A percentile compares a stretch with the other conserved stretches of the same genome.
Evolutionary conservation across 2,888 invertebrate species (phyloP).

Genomic region (Deilephila porcellus): DNA sequence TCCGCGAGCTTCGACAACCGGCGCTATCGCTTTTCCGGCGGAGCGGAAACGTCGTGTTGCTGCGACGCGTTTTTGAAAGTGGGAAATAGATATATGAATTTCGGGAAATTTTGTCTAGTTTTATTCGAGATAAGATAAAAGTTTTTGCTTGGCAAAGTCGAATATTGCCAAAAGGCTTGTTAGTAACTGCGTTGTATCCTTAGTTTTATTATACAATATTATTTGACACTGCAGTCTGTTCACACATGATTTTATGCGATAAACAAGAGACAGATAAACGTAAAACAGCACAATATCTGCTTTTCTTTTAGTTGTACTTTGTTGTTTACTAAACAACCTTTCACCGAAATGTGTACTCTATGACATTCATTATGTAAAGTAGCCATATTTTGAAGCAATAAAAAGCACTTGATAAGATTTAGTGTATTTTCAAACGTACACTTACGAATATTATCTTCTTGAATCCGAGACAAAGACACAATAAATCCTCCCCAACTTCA

Average conservation of each 20-base stretch:
- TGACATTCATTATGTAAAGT: neutral
- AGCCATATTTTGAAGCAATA: neutral
- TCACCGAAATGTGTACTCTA: no score
- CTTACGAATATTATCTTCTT: conserved; percentile 2
- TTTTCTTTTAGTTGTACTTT: no score
- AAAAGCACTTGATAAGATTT: neutral
- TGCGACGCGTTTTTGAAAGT: conserved; percentile 12
- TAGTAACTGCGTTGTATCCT: no score
- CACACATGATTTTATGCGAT: no score
- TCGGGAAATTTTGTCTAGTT: neutral
- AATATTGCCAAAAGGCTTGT: no score
- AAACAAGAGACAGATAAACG: no score
- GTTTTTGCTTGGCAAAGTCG: neutral
- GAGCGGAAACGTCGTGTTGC: conserved; percentile 26
- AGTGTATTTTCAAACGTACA: neutral
- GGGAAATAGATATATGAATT: conserved; percentile 19
- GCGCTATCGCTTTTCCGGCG: conserved; percentile 36
- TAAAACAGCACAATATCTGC: no score
- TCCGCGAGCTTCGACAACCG: conserved; percentile 30
- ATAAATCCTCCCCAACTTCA: neutral
- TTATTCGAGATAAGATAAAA: neutral
- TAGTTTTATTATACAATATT: no score
- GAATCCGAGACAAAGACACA: neutral
- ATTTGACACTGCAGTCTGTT: no score
- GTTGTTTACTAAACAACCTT: no score